Evolutionary conservation across 2,888 invertebrate species (phyloP).

Genomic region (Drosophila lacicola): DNA sequence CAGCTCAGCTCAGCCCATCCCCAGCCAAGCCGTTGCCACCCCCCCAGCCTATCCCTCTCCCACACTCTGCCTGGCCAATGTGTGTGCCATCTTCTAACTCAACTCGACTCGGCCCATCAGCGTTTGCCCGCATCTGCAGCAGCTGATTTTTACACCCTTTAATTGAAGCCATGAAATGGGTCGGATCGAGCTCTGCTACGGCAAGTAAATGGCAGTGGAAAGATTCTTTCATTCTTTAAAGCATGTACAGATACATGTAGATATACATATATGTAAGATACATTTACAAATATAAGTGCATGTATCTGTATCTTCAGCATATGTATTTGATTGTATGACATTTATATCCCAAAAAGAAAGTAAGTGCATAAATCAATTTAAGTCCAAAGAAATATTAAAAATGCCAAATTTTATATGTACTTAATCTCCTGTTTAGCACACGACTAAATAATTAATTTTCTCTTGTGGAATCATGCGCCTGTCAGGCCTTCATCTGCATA

Average conservation of each 20-base stretch:
- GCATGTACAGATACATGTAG: background rate
- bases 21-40: background rate
- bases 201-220: background rate
- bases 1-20: conserved; percentile 2
- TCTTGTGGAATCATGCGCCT: no score
- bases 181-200: background rate
- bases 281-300: no score
- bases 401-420: background rate
- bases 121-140: conserved; percentile 22
- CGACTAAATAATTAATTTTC: no score
- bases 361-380: no score
- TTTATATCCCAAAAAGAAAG: no score
- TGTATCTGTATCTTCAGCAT: no score
- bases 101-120: conserved; percentile 23
- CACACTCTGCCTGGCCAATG: background rate
- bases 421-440: no score
- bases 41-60: no score
- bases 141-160: conserved; percentile 6
- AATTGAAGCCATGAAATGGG: background rate
- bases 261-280: no score
- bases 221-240: background rate
- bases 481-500: no score
- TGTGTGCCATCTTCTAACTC: conserved; percentile 1
- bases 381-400: background rate
- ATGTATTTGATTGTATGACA: no score